Percentiles rank a stretch among this genome's conserved stretches.
Conservation (phyloP, 1,140 invertebrate genomes). For the Halyomorpha halys region DNA sequence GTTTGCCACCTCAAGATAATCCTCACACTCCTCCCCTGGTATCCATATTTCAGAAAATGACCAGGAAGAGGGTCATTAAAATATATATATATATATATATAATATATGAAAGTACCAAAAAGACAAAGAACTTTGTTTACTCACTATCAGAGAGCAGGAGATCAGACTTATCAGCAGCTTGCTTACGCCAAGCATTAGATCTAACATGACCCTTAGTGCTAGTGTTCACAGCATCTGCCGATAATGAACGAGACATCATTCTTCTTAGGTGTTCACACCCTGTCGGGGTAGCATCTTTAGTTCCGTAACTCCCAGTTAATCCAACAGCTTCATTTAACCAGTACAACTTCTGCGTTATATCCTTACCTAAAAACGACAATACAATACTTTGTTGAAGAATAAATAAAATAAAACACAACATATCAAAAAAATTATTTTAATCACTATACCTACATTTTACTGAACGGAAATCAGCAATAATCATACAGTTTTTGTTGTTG, state of each 20-base stretch:
- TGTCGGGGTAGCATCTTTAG: constrained; percentile 35
- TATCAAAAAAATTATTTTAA: too few relatives aligned
- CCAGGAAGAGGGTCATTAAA: too few relatives aligned
- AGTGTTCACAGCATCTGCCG: constrained; percentile 67
- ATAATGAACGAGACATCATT: constrained; percentile 52
- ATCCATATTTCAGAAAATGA: too few relatives aligned
- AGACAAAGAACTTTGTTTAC: constrained; percentile 26
- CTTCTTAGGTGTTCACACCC: constrained; percentile 38
- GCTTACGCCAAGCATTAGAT: constrained; percentile 50
- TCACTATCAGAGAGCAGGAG: constrained; percentile 39
- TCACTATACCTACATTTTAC: too few relatives aligned
- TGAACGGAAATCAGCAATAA: too few relatives aligned
- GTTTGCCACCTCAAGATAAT: too few relatives aligned
- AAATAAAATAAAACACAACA: too few relatives aligned
- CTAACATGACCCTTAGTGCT: constrained; percentile 58
- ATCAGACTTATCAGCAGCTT: constrained; percentile 34
- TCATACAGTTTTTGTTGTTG: too few relatives aligned
- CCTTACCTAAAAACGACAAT: constrained; percentile 49
- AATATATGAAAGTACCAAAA: too few relatives aligned
- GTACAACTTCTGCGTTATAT: constrained; percentile 76
- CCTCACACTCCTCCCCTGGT: too few relatives aligned
- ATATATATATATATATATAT: too few relatives aligned
- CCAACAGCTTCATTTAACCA: constrained; percentile 61
- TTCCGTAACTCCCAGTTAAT: constrained; percentile 40
- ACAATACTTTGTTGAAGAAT: too few relatives aligned